Percentiles rank a stretch among this genome's conserved stretches.
Conservation (phyloP, 1,140 invertebrate species). For the Bombus pyrosoma region DNA sequence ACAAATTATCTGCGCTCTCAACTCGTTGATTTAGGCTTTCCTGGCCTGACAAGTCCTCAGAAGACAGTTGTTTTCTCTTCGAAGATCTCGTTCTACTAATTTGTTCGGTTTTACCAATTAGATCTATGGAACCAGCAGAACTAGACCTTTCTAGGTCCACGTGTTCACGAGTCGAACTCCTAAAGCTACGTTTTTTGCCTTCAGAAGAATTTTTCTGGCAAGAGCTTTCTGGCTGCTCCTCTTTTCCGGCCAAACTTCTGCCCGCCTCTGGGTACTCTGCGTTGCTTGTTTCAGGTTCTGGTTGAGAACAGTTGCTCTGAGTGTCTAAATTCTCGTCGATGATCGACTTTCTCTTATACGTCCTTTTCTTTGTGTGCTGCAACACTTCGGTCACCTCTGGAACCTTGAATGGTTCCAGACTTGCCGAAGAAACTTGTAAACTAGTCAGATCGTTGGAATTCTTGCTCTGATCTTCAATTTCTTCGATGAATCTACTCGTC, state of each 20-base stretch:
- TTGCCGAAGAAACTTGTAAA: not conserved
- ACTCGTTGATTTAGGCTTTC: not conserved
- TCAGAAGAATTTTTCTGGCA: not conserved
- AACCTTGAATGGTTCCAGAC: constrained; percentile 59
- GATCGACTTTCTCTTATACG: constrained; percentile 61
- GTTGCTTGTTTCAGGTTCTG: not conserved
- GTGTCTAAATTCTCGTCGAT: constrained; percentile 53
- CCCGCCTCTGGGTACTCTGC: not conserved
- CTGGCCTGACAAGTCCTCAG: constrained; percentile 34
- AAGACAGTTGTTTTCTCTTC: constrained; percentile 41
- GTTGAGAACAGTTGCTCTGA: not conserved
- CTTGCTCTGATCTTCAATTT: not conserved
- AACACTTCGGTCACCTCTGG: constrained; percentile 53
- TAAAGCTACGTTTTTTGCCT: not conserved
- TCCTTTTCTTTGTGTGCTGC: constrained; percentile 63
- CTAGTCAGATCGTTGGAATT: not conserved
- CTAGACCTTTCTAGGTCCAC: constrained; percentile 36
- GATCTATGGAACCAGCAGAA: constrained; percentile 39
- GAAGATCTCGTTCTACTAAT: constrained; percentile 20
- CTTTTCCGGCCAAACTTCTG: not conserved
- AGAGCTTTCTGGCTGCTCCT: not conserved
- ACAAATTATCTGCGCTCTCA: constrained; percentile 54
- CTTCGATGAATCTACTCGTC: not conserved
- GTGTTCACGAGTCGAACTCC: not conserved
- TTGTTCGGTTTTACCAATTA: not conserved